phyloP scores from a whole-genome alignment of 2,113 vertebrate species.

The Uropsilus gracilis region DNA sequence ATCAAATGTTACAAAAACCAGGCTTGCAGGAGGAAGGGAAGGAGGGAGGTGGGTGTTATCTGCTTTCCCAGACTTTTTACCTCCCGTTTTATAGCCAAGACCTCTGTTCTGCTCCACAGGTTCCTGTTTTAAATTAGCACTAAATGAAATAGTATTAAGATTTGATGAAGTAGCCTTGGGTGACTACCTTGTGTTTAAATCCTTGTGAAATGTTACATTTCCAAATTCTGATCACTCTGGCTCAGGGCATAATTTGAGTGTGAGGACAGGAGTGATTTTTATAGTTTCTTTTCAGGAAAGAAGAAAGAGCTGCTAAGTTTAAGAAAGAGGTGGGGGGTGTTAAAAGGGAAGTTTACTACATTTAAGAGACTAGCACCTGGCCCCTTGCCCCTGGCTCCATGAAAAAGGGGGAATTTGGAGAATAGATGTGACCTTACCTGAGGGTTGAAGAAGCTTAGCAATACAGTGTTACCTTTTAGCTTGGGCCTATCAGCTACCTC shows the following conservation, averaged over 20 bases:
- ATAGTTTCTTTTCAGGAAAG: slow-evolving; percentile 40
- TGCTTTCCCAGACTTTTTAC: not conserved
- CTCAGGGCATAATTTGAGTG: slow-evolving; percentile 45
- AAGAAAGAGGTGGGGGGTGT: not conserved
- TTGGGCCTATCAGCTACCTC: not conserved
- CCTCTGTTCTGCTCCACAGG: slow-evolving; percentile 2
- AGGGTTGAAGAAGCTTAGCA: not conserved
- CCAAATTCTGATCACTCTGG: slow-evolving; percentile 20
- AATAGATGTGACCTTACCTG: not conserved
- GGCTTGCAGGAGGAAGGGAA: not conserved
- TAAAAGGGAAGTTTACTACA: not conserved
- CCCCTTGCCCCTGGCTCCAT: not conserved
- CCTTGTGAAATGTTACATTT: slow-evolving; percentile 36
- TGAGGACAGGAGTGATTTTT: slow-evolving; percentile 56
- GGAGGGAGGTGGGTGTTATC: not conserved
- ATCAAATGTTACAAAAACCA: not conserved
- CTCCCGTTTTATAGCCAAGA: not conserved
- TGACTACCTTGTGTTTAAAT: slow-evolving; percentile 60
- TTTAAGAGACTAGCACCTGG: not conserved
- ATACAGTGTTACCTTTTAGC: not conserved
- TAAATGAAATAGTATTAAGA: slow-evolving; percentile 69
- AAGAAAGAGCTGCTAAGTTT: slow-evolving; percentile 55
- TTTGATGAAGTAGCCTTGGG: slow-evolving; percentile 29
- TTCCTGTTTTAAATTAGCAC: slow-evolving; percentile 67
- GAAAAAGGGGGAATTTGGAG: not conserved